Conservation (phyloP, 2,797 vertebrate species). For the Paguma larvata region DNA sequence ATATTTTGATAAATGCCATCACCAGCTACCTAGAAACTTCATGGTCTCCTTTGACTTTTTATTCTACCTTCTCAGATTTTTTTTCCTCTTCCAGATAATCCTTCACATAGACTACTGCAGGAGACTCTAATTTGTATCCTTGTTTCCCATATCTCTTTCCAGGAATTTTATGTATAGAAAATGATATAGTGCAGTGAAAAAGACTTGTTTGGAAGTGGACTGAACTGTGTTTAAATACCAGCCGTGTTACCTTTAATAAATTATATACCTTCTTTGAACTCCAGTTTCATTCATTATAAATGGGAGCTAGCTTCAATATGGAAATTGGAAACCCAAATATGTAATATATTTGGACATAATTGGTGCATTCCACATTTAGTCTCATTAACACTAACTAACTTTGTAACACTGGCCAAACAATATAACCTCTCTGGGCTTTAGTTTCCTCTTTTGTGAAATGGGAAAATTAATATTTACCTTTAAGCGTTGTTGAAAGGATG, state of each 20-base stretch:
- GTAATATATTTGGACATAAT: background rate
- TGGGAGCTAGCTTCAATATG: background rate
- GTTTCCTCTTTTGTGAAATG: background rate
- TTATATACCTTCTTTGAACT: background rate
- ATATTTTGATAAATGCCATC: background rate
- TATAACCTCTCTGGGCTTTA: background rate
- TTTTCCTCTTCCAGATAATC: background rate
- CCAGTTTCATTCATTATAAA: slow-evolving; percentile 38
- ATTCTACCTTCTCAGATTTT: background rate
- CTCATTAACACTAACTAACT: background rate
- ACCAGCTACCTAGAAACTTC: background rate
- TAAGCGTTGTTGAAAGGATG: background rate
- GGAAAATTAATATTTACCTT: background rate
- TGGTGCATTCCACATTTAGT: background rate
- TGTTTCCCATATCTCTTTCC: background rate
- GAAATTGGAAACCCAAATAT: background rate
- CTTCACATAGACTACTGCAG: background rate
- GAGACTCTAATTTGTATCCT: background rate
- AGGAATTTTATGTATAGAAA: background rate
- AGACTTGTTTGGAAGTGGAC: background rate
- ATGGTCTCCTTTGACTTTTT: background rate
- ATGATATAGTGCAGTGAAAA: background rate
- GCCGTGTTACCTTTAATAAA: background rate
- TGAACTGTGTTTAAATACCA: background rate
- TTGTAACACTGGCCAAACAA: background rate